Conservation (phyloP, 2,888 invertebrate genomes). For the Drosophila tripunctata region DNA sequence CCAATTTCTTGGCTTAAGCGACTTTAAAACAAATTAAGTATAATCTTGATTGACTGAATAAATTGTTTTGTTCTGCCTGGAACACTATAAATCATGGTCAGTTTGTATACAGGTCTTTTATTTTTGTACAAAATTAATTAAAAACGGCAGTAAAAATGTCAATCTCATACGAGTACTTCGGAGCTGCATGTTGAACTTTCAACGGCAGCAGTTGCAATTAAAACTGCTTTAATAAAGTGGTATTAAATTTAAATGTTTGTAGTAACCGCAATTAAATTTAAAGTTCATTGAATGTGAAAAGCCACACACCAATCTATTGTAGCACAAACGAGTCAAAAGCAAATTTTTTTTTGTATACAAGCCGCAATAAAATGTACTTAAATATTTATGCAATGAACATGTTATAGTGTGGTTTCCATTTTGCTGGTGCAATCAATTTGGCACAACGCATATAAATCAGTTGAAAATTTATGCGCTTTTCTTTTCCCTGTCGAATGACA, state of each 20-base stretch:
- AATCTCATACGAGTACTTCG: too few species aligned
- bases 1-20: too few species aligned
- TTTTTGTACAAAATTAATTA: conserved; percentile 51
- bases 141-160: too few species aligned
- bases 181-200: conserved; percentile 12
- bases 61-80: too few species aligned
- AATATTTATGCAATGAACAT: conserved; percentile 48
- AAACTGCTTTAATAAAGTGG: not conserved
- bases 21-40: not conserved
- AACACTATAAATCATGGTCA: too few species aligned
- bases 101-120: too few species aligned
- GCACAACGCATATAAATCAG: conserved; percentile 53
- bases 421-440: conserved; percentile 54
- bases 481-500: conserved; percentile 34
- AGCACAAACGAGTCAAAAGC: conserved; percentile 5
- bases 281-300: not conserved
- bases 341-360: conserved; percentile 22
- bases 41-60: not conserved
- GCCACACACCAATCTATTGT: too few species aligned
- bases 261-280: not conserved
- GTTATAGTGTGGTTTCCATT: conserved; percentile 32
- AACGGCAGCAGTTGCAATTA: conserved; percentile 30
- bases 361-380: conserved; percentile 26
- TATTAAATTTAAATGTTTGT: not conserved
- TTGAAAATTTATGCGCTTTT: conserved; percentile 33